Conservation (phyloP, 2,113 vertebrate species). For the Alosa alosa region DNA sequence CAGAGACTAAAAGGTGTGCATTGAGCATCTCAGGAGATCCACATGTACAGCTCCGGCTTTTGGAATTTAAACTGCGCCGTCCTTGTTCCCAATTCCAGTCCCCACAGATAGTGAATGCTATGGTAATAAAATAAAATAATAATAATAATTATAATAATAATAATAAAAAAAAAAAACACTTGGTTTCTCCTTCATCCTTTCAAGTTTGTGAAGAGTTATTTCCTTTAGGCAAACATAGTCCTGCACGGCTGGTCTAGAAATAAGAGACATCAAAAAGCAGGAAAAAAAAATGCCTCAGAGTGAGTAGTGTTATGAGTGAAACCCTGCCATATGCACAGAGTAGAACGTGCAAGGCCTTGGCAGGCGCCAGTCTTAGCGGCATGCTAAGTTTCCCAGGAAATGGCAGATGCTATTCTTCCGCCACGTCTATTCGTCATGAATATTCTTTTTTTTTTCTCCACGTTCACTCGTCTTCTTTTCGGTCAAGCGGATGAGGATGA, state of each 20-base stretch:
- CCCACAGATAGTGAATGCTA: not conserved
- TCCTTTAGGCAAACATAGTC: not conserved
- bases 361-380: conserved; percentile 3
- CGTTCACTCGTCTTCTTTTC: conserved; percentile 2
- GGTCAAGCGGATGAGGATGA: conserved; percentile 17
- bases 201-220: not conserved
- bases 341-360: not conserved
- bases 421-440: conserved; percentile 17
- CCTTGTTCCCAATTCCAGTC: conserved; percentile 12
- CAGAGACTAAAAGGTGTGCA: conserved; percentile 20
- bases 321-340: conserved; percentile 21
- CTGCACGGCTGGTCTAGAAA: not conserved
- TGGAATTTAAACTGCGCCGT: not conserved
- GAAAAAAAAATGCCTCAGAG: not conserved
- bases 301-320: not conserved
- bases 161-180: not conserved
- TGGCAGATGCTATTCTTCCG: conserved; percentile 5
- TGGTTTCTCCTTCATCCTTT: not conserved
- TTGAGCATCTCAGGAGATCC: not conserved
- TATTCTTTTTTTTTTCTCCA: conserved; percentile 9
- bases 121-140: too few relatives aligned
- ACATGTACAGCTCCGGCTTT: conserved; percentile 12
- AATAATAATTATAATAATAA: too few relatives aligned
- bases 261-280: not conserved
- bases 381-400: conserved; percentile 23